Conservation (phyloP, 1,140 invertebrate species). For the Zaprionus ornatus region DNA sequence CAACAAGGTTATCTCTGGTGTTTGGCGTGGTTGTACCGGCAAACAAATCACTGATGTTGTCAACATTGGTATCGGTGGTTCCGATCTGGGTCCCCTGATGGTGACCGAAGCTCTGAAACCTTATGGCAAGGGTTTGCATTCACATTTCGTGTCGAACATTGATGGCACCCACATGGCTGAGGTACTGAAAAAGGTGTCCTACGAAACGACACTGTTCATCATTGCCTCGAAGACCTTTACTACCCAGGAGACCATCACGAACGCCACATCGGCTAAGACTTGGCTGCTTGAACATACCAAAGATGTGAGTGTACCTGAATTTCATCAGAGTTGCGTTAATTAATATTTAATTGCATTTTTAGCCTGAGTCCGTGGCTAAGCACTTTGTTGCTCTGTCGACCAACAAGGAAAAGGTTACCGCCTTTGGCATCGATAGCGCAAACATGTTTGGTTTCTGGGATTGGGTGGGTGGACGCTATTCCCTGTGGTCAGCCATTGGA, state of each 20-base stretch:
- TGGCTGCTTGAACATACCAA: conserved; percentile 96
- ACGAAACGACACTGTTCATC: conserved; percentile 98
- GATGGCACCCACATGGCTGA: conserved; percentile 99
- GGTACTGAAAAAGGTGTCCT: conserved; percentile 94
- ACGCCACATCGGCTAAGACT: conserved; percentile 97
- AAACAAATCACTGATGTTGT: conserved; percentile 98
- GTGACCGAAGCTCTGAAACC: conserved; percentile 98
- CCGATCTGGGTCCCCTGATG: conserved; percentile 99
- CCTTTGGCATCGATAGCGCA: conserved; percentile 97
- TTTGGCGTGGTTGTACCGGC: conserved; percentile 93
- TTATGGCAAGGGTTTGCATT: conserved; percentile 93
- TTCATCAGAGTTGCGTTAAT: conserved; percentile 1
- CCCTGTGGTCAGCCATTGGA: conserved; percentile 99
- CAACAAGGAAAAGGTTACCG: conserved; percentile 95
- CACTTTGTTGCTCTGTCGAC: conserved; percentile 99
- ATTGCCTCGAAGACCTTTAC: conserved; percentile 99
- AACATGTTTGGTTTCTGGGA: conserved; percentile 99
- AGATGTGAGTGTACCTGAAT: conserved; percentile 88
- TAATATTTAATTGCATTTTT: conserved; percentile 17
- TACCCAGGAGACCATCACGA: conserved; percentile 99
- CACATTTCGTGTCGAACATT: conserved; percentile 99
- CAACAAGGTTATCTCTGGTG: conserved; percentile 88
- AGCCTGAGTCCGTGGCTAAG: conserved; percentile 93
- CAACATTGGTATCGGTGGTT: conserved; percentile 99
- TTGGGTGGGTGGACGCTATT: conserved; percentile 99